Evolutionary conservation across 2,113 vertebrate species (phyloP).

Genomic region (Chaetura pelagica): DNA sequence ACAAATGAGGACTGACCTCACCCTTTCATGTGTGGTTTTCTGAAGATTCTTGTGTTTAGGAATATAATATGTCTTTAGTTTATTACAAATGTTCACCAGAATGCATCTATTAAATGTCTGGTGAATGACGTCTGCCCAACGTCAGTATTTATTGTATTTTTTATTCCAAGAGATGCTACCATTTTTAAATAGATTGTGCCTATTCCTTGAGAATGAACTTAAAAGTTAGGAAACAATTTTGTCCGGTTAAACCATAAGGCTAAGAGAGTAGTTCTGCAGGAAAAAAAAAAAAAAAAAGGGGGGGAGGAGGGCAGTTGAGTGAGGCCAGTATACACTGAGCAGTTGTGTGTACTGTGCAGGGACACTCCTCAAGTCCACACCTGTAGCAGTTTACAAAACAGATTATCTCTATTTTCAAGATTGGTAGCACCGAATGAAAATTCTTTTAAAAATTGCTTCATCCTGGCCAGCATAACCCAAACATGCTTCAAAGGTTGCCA

Average conservation of each 20-base stretch:
- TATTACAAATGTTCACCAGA: slow-evolving; percentile 17
- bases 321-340: background rate
- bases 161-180: slow-evolving; percentile 10
- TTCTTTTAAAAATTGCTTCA: background rate
- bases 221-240: background rate
- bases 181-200: background rate
- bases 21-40: slow-evolving; percentile 23
- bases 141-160: background rate
- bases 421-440: background rate
- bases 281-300: too few species aligned
- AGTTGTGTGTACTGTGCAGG: background rate
- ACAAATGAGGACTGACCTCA: background rate
- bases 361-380: background rate
- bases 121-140: background rate
- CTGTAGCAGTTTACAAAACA: background rate
- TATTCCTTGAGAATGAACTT: slow-evolving; percentile 15
- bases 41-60: background rate
- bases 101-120: background rate
- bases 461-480: background rate
- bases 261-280: background rate
- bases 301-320: background rate
- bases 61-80: background rate
- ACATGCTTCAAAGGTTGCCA: background rate
- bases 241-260: background rate
- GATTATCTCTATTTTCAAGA: background rate